Conservation (phyloP, 2,113 vertebrate genomes). For the Corapipo altera region DNA sequence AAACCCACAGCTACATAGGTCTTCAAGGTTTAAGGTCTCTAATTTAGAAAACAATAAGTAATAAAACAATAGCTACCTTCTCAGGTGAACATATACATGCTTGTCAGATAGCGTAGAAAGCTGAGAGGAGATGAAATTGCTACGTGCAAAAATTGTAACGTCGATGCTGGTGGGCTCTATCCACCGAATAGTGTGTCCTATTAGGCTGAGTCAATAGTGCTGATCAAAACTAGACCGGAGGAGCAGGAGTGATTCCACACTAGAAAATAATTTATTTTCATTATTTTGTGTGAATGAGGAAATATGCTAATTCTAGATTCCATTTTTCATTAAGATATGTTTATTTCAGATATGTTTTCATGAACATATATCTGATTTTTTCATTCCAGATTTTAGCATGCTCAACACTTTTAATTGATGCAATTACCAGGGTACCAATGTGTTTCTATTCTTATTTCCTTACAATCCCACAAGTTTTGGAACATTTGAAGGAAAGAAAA, state of each 20-base stretch:
- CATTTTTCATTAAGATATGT: neutral
- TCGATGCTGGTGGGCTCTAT: neutral
- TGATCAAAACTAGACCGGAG: neutral
- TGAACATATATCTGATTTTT: neutral
- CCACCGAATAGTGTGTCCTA: accelerated
- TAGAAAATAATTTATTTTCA: neutral
- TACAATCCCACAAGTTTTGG: neutral
- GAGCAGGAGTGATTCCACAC: neutral
- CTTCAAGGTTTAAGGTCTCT: neutral
- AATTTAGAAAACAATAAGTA: neutral
- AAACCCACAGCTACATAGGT: neutral
- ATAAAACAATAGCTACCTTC: neutral
- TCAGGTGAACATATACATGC: neutral
- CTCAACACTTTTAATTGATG: neutral
- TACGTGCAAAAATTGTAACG: neutral
- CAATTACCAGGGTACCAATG: neutral
- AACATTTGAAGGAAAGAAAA: neutral
- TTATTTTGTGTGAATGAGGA: neutral
- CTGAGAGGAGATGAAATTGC: neutral
- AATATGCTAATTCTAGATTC: neutral
- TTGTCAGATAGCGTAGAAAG: neutral
- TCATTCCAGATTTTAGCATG: neutral
- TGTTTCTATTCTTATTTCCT: neutral
- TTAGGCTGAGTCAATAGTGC: neutral
- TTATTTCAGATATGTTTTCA: neutral